Conservation (phyloP, 1,140 invertebrate genomes). For the Latrodectus geometricus region DNA sequence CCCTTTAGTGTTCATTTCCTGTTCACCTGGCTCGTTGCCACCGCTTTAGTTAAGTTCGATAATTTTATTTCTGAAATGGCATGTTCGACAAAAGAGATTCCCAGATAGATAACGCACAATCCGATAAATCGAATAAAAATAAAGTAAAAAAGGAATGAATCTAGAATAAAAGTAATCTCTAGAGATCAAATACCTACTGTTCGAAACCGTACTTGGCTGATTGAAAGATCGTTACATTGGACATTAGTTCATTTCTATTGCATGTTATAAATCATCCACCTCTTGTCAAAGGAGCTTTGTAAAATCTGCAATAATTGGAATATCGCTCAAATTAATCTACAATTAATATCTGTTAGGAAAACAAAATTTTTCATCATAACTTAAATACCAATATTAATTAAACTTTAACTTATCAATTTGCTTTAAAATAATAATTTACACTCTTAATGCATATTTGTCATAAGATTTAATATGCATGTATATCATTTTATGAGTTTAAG, state of each 20-base stretch:
- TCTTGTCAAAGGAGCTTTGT: too few relatives aligned
- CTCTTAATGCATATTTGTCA: too few relatives aligned
- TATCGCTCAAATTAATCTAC: too few relatives aligned
- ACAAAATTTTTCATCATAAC: too few relatives aligned
- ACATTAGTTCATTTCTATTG: conserved; percentile 24
- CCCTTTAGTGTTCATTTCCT: too few relatives aligned
- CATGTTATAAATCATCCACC: conserved; percentile 12
- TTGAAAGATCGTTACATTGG: conserved; percentile 54
- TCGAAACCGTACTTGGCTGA: conserved; percentile 30
- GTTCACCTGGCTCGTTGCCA: conserved; percentile 35
- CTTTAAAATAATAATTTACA: too few relatives aligned
- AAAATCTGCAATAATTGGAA: too few relatives aligned
- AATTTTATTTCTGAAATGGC: conserved; percentile 38
- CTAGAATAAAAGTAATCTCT: background rate
- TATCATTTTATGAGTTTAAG: too few relatives aligned
- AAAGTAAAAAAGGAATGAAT: conserved; percentile 17
- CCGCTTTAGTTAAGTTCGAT: conserved; percentile 25
- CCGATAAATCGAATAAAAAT: conserved; percentile 37
- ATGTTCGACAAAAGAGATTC: conserved; percentile 47
- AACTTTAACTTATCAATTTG: too few relatives aligned
- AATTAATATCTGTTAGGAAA: too few relatives aligned
- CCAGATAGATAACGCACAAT: conserved; percentile 39
- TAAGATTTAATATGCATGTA: too few relatives aligned
- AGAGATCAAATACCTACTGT: conserved; percentile 39
- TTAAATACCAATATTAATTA: too few relatives aligned